Conservation (phyloP, 2,113 vertebrate genomes). For the Tichodroma muraria region DNA sequence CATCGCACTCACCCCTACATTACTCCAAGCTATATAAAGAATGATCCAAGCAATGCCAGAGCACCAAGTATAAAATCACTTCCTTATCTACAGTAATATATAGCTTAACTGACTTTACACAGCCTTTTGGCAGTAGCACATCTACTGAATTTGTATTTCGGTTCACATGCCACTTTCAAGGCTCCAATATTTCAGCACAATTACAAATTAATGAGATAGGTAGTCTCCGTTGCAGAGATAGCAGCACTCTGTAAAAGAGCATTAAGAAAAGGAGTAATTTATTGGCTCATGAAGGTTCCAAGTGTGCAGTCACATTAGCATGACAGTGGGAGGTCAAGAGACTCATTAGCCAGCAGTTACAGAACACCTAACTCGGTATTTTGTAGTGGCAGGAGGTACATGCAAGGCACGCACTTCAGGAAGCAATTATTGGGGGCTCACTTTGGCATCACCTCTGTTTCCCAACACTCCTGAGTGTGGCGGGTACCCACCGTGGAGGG, state of each 20-base stretch:
- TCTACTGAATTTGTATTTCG: background rate
- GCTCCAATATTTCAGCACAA: slow-evolving; percentile 48
- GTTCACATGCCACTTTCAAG: background rate
- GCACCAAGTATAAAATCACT: background rate
- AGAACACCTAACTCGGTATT: background rate
- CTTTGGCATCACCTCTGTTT: no score
- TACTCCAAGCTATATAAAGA: background rate
- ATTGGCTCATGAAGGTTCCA: slow-evolving; percentile 16
- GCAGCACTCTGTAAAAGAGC: slow-evolving; percentile 17
- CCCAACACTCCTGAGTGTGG: background rate
- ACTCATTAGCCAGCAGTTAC: slow-evolving; percentile 1
- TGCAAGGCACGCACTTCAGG: rapidly evolving
- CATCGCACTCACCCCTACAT: background rate
- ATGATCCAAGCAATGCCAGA: background rate
- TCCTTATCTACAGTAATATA: background rate
- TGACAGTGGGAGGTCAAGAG: slow-evolving; percentile 48
- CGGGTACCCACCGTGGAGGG: no score
- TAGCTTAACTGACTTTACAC: background rate
- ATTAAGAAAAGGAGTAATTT: slow-evolving; percentile 39
- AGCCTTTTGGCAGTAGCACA: background rate
- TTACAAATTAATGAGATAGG: slow-evolving; percentile 60
- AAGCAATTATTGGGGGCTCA: background rate
- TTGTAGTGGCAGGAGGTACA: background rate
- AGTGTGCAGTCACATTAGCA: background rate
- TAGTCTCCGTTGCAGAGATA: slow-evolving; percentile 11